Conservation (phyloP, 1,140 invertebrate species). For the Acromyrmex charruanus region DNA sequence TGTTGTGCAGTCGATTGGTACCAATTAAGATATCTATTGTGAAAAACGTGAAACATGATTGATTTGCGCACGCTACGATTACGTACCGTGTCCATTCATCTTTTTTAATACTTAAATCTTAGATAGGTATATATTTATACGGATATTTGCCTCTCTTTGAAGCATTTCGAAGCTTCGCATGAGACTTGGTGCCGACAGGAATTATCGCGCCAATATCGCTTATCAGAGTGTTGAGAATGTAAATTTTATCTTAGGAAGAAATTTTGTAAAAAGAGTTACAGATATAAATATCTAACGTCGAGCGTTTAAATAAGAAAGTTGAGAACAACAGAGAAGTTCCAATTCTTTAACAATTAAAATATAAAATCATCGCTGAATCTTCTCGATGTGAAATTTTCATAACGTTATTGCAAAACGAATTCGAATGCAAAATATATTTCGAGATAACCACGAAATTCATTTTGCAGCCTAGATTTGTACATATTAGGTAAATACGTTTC, state of each 20-base stretch:
- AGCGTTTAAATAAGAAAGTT: slow-evolving; percentile 38
- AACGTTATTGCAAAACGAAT: neutral
- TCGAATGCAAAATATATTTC: neutral
- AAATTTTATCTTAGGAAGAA: slow-evolving; percentile 45
- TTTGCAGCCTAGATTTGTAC: slow-evolving; percentile 65
- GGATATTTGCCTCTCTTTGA: slow-evolving; percentile 33
- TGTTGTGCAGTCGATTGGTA: neutral
- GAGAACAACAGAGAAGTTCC: slow-evolving; percentile 20
- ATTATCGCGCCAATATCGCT: slow-evolving; percentile 59
- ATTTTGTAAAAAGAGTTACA: slow-evolving; percentile 60
- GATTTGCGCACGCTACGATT: slow-evolving; percentile 20
- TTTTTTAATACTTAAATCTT: slow-evolving; percentile 47
- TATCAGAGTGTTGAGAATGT: slow-evolving; percentile 52
- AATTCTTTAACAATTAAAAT: slow-evolving; percentile 32
- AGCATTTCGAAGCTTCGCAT: slow-evolving; percentile 41
- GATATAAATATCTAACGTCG: slow-evolving; percentile 44
- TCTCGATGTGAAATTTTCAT: slow-evolving; percentile 28
- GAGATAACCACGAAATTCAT: slow-evolving; percentile 30
- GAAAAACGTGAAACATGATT: neutral
- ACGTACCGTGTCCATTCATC: slow-evolving; percentile 3
- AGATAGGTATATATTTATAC: slow-evolving; percentile 36
- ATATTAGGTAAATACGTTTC: slow-evolving; percentile 71
- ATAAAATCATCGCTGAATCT: slow-evolving; percentile 28
- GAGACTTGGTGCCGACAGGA: slow-evolving; percentile 60
- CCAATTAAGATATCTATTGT: slow-evolving; percentile 23